Evolutionary conservation across 2,113 vertebrate genomes (phyloP).

Genomic region (Gymnarchus niloticus): DNA sequence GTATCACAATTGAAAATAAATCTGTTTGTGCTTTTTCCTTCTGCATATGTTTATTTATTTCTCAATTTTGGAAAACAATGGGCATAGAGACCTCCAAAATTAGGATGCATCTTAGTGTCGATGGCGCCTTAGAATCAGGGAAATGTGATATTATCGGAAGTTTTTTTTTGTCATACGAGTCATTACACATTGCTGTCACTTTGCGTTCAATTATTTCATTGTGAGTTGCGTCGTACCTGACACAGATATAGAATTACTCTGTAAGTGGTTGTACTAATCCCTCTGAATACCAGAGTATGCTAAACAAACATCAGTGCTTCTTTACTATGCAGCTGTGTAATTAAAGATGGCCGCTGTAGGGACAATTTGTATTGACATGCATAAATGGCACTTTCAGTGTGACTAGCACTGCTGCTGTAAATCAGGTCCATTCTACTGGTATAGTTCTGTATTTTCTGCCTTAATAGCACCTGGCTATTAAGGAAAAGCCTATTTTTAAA

Average conservation of each 20-base stretch:
- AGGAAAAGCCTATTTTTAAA: not conserved
- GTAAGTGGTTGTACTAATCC: not conserved
- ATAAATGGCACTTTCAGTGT: not conserved
- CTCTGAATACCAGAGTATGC: no score
- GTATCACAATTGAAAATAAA: no score
- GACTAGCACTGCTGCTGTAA: not conserved
- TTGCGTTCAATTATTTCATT: slow-evolving; percentile 6
- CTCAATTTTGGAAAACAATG: no score
- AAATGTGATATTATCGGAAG: not conserved
- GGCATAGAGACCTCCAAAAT: no score
- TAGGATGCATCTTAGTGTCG: no score
- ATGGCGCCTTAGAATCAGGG: no score
- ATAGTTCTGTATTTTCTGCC: not conserved
- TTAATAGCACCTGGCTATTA: not conserved
- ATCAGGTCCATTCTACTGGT: not conserved
- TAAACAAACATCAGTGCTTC: not conserved
- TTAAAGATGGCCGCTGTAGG: not conserved
- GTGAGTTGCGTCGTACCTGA: not conserved
- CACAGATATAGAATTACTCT: not conserved
- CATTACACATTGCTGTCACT: not conserved
- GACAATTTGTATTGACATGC: not conserved
- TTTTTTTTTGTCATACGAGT: not conserved
- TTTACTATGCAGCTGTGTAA: not conserved
- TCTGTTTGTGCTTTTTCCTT: no score
- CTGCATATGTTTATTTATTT: no score